Evolutionary conservation across 2,888 invertebrate species (phyloP), one percentile per base, ranked within the genome.

Genomic region (Gasteruption jaculator): DNA sequence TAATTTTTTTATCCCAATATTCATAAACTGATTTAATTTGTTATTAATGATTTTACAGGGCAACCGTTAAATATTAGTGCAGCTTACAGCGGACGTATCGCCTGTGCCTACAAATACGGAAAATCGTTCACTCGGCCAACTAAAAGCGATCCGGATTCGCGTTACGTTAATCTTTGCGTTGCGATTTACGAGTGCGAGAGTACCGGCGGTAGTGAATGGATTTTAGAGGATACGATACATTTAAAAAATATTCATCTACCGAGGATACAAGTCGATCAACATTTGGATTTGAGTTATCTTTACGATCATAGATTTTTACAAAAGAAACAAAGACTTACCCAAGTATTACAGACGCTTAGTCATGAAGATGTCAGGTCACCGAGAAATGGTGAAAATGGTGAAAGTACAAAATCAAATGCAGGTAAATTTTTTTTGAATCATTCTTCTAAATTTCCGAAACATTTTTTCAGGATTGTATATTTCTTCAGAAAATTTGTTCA

Each of bases 101-200:
- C 99, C 0, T 93, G 95, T 71, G 97, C 97, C 3, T 97, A 95
- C 71, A 93, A 95, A 64, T 87, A 91, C 61, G 91, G 92, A 0
- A 85, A 88, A 49, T 91, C 91, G 8, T 91, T 91, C 68, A 90
- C 91, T 0, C 76, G 91, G 0, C 85, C 85, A 1, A 85, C 85
- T 32, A 82, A 82, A 57, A 79, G 76, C 50, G 83, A 85, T 67
- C 83, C 83, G 1, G 83, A 85, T 47, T 88, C 88, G 1, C 79
- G 91, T 40, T 92, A 86, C 68, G 90, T 92, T 16, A 91, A 92
- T 68, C 75, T 92, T 1, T 88, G 89, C 71, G 93, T 99, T 5
- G 92, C 94, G 30, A 95, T 99, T 50, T 97, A 95, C 73, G 99
- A 99, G 71, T 99, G 99, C 69, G 99, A 99, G 74, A 96, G 96